Conservation (phyloP, 2,113 vertebrate genomes). For the Struthidea cinerea region DNA sequence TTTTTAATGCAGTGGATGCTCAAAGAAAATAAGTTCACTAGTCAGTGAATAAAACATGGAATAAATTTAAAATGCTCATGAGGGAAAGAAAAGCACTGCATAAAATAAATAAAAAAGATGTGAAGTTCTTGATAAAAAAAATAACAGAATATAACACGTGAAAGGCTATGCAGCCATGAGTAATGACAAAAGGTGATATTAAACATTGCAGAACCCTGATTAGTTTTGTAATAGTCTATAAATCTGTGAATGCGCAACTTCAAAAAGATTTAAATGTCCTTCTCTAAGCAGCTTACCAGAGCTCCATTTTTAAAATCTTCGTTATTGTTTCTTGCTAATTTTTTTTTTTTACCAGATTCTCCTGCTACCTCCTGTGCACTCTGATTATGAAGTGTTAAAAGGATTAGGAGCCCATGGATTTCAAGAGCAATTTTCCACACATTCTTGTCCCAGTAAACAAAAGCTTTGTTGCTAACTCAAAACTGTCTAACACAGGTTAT, state of each 20-base stretch:
- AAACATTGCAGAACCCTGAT: not conserved
- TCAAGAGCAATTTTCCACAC: not conserved
- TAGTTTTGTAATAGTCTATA: slow-evolving; percentile 33
- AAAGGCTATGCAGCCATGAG: not conserved
- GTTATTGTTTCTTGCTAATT: slow-evolving; percentile 48
- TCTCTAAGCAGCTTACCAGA: slow-evolving; percentile 45
- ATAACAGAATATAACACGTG: not conserved
- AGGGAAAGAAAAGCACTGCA: not conserved
- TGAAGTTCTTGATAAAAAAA: not conserved
- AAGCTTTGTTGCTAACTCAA: not conserved
- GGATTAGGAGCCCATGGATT: slow-evolving; percentile 1
- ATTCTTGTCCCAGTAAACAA: not conserved
- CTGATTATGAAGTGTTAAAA: slow-evolving; percentile 1
- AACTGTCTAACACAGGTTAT: not conserved
- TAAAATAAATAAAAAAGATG: not conserved
- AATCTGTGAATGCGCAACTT: slow-evolving; percentile 6
- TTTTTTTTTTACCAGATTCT: slow-evolving; percentile 8
- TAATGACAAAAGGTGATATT: slow-evolving; percentile 21
- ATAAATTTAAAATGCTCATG: slow-evolving; percentile 16
- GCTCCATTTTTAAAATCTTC: not conserved
- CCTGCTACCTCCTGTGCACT: not conserved
- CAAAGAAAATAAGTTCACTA: slow-evolving; percentile 28
- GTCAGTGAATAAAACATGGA: slow-evolving; percentile 40
- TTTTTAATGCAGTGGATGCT: not conserved
- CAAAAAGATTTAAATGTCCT: slow-evolving; percentile 43